Conservation (phyloP, 2,113 vertebrate genomes). For the Muscicapa adusta region DNA sequence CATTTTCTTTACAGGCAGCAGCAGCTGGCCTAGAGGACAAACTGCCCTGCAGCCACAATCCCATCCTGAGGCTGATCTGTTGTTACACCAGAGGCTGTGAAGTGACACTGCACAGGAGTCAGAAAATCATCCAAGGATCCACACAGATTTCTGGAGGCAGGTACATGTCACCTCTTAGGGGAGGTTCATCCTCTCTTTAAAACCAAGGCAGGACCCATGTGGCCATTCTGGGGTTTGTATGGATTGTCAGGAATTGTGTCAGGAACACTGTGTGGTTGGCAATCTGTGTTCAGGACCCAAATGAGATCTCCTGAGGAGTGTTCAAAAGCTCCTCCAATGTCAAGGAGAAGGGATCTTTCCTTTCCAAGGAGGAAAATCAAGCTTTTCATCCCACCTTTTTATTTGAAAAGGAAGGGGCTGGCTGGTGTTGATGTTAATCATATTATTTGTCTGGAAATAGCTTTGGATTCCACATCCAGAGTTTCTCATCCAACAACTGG, state of each 20-base stretch:
- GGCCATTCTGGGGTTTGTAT: neutral
- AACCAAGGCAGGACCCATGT: fast-evolving
- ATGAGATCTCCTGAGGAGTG: neutral
- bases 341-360: neutral
- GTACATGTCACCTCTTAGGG: neutral
- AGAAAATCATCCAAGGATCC: neutral
- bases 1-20: neutral
- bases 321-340: neutral
- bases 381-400: neutral
- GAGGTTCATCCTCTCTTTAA: neutral
- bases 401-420: neutral
- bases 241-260: neutral
- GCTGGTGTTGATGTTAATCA: neutral
- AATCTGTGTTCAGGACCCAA: neutral
- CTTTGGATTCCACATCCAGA: neutral
- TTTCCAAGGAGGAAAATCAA: neutral
- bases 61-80: fast-evolving
- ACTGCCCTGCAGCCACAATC: neutral
- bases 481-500: neutral
- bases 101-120: neutral
- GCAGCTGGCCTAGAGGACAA: neutral
- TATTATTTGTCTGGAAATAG: neutral
- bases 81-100: neutral
- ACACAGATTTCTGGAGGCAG: neutral
- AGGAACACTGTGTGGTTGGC: too few relatives aligned